Base-by-base conservation (phyloP, 2,888 invertebrate species). In the Branchipolynoe longqiensis region DNA sequence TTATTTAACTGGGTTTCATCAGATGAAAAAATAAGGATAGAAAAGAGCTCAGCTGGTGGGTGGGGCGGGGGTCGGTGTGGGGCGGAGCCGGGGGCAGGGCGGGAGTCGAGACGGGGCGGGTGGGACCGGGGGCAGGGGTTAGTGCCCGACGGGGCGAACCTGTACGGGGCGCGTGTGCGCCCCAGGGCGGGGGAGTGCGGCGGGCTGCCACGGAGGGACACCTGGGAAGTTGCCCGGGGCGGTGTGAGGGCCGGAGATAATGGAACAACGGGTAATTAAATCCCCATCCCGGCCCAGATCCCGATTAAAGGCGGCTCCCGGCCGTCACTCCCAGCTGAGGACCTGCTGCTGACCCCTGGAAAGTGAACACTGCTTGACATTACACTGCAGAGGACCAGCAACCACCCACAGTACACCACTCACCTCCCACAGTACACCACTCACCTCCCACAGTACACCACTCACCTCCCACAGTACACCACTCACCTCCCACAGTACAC, bases 261-360 rank as follows among this genome's bases (percentile, higher is more conserved):
- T 73, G 38, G 40, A 38, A 73, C 40, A 73, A 41, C 40, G 40
- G 41, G 40, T 73, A 73, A 73, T 73, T 73, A 73, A 73, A 73
- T 41, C 73, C 73, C 73, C 38, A 41, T 41, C 38, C 36, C n/a
- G 38, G 41, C 8, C n/a, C 38, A n/a, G 73, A 73, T 62, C 73
- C 36, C 38, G 38, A 73, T 38, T 28, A 18, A 73, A 33, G 25
- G 38, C 38, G 73, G n/a, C 73, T 40, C 36, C 38, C 25, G 73
- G 73, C 31, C 25, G 31, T 62, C 62, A 25, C 62, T 12, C 31
- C 12, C 14, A 62, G 62, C 62, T 62, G 12, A 62, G 28, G 62
- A 62, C 28, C 62, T 62, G 62, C 28, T 14, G 62, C n/a, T 25
- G 3, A 56, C 56, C 22, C 56, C 22, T 56, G 56, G 3, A 56